A percentile compares a stretch with the other conserved stretches of the same genome.
These are phyloP conservation scores for Isurus oxyrinchus DNA, from an alignment of 2,113 vertebrate genomes.

Conservation along the genomic window DNA sequence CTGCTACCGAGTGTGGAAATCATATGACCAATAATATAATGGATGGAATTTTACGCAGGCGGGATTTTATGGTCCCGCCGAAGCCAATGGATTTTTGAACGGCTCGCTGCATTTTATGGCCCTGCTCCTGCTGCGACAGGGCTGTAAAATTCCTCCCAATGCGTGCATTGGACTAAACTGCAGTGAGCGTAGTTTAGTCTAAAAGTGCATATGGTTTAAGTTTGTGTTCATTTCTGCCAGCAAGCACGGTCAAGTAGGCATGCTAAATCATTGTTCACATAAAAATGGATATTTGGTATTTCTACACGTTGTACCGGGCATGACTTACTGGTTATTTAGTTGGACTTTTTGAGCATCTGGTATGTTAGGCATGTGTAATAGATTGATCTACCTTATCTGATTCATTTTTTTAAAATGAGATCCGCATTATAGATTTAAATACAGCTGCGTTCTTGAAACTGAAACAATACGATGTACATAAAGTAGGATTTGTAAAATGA, in stretches of 20 bases:
- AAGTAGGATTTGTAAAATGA: not conserved
- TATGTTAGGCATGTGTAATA: not conserved
- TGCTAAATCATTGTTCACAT: not conserved
- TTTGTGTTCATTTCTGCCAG: not conserved
- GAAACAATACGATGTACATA: not conserved
- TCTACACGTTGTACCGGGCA: not conserved
- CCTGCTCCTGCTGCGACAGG: no score
- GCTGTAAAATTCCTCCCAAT: no score
- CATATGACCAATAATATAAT: not conserved
- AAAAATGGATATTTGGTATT: not conserved
- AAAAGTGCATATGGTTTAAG: not conserved
- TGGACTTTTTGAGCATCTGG: not conserved
- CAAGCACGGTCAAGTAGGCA: not conserved
- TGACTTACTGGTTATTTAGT: not conserved
- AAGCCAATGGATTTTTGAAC: no score
- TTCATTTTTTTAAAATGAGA: not conserved
- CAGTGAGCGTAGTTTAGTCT: not conserved
- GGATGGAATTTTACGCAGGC: no score
- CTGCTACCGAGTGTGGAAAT: not conserved
- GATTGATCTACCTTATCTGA: not conserved
- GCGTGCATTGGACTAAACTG: not conserved
- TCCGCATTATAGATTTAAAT: not conserved
- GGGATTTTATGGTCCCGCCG: no score
- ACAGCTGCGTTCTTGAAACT: slow-evolving; percentile 14
- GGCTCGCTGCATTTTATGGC: no score